phyloP scores from a whole-genome alignment of 2,113 vertebrate genomes.

The Oncorhynchus gorbuscha region DNA sequence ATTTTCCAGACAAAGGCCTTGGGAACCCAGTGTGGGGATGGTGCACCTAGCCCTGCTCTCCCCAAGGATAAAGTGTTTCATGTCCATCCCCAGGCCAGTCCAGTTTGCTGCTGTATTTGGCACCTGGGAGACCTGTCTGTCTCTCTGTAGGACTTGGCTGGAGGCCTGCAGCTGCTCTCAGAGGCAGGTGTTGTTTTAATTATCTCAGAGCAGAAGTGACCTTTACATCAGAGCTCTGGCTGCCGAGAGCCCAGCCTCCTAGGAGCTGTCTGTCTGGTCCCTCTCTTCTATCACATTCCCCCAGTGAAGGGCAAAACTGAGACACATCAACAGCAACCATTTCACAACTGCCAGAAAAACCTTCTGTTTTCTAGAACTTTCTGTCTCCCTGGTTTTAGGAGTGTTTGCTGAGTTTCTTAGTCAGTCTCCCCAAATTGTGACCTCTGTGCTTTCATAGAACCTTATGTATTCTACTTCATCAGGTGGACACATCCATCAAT shows the following conservation, averaged over 20 bases:
- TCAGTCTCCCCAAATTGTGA: too few relatives aligned
- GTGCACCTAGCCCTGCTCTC: background rate
- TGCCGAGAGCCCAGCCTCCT: slow-evolving; percentile 46
- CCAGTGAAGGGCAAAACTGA: background rate
- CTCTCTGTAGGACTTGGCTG: slow-evolving; percentile 51
- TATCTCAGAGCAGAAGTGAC: slow-evolving; percentile 68
- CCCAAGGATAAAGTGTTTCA: slow-evolving; percentile 13
- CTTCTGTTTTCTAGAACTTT: too few relatives aligned
- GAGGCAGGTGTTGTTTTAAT: slow-evolving; percentile 74
- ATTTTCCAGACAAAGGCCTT: too few relatives aligned
- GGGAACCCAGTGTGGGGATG: background rate
- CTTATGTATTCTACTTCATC: background rate
- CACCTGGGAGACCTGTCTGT: background rate
- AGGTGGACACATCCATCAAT: background rate
- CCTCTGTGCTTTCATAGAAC: background rate
- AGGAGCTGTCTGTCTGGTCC: slow-evolving; percentile 13
- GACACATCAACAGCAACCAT: background rate
- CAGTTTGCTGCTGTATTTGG: background rate
- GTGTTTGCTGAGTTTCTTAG: too few relatives aligned
- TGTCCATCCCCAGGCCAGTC: slow-evolving; percentile 1
- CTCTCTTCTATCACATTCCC: background rate
- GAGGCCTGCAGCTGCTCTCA: slow-evolving; percentile 49
- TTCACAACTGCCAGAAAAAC: background rate
- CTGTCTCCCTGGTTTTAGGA: too few relatives aligned
- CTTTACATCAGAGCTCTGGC: slow-evolving; percentile 57